These are phyloP conservation scores for Amblyopsis hoosieri DNA, from an alignment of 2,797 vertebrate species.

Conservation along the genomic window DNA sequence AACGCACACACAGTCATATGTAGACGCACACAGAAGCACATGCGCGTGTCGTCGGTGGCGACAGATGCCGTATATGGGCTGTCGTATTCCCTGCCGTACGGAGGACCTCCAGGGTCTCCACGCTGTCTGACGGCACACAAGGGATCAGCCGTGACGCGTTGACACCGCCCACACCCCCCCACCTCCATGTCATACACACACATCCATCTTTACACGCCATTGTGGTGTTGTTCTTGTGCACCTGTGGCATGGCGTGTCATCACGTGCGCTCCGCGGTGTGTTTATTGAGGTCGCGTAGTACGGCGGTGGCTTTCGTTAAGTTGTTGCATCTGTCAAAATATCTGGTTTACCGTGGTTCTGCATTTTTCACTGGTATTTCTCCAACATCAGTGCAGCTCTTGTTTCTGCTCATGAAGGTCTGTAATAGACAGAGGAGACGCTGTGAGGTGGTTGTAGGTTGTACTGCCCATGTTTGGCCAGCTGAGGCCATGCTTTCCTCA, in stretches of 20 bases:
- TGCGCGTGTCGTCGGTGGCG: constrained; percentile 56
- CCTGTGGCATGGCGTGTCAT: constrained; percentile 19
- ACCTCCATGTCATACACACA: constrained; percentile 37
- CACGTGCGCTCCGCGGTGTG: constrained; percentile 19
- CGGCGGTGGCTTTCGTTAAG: background rate
- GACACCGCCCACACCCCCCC: constrained; percentile 68
- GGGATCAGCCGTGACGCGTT: constrained; percentile 77
- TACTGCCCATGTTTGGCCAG: constrained; percentile 81
- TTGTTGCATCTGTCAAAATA: background rate
- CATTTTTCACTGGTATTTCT: background rate
- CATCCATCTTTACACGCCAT: constrained; percentile 36
- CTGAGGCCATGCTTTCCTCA: constrained; percentile 85
- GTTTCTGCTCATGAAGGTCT: background rate
- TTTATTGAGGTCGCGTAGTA: constrained; percentile 7
- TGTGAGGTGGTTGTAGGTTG: constrained; percentile 49
- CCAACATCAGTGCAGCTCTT: background rate
- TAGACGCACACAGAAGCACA: constrained; percentile 10
- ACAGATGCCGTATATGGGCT: constrained; percentile 81
- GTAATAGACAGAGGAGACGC: background rate
- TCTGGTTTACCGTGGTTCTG: background rate
- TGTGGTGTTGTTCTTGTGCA: constrained; percentile 27
- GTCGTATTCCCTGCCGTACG: constrained; percentile 71
- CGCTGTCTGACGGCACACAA: constrained; percentile 74
- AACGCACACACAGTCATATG: background rate
- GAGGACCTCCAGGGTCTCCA: constrained; percentile 70